These are phyloP conservation scores for Naso thynnoides DNA, from an alignment of 2,797 vertebrate genomes.

Conservation along the genomic window DNA sequence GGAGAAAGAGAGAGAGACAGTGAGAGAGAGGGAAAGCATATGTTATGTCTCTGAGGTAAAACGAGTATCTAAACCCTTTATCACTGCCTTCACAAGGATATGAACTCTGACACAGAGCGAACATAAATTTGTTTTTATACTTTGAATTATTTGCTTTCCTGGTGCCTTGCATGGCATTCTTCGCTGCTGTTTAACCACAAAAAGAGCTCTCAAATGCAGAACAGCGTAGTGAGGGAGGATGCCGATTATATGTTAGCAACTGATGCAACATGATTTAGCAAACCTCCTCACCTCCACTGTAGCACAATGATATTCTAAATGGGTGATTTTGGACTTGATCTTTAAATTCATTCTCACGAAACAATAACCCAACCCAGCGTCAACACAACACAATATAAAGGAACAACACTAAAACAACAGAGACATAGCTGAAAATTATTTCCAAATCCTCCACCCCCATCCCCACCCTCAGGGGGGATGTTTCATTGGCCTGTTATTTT, in stretches of 20 bases:
- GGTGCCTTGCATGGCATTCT: conserved; percentile 27
- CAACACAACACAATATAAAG: conserved; percentile 73
- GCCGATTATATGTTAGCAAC: background rate
- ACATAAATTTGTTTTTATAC: conserved; percentile 95
- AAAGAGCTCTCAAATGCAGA: conserved; percentile 21
- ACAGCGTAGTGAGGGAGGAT: background rate
- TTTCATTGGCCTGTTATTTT: conserved; percentile 88
- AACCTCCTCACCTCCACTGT: conserved; percentile 16
- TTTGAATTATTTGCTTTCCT: conserved; percentile 90
- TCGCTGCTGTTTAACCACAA: conserved; percentile 37
- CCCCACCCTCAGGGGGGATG: conserved; percentile 71
- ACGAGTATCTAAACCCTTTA: conserved; percentile 93
- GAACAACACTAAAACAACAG: conserved; percentile 41
- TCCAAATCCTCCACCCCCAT: conserved; percentile 59
- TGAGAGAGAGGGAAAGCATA: conserved; percentile 84
- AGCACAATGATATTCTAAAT: conserved; percentile 16
- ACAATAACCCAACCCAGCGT: conserved; percentile 42
- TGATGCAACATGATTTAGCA: conserved; percentile 14
- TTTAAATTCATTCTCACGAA: conserved; percentile 36
- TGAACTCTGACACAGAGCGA: conserved; percentile 94
- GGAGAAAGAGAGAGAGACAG: conserved; percentile 54
- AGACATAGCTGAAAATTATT: conserved; percentile 66
- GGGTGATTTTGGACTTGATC: conserved; percentile 16
- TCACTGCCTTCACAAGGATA: conserved; percentile 90
- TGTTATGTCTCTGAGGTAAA: conserved; percentile 93